A percentile compares a stretch with the other conserved stretches of the same genome.
phyloP scores from a whole-genome alignment of 92 coral and sea anemone genomes.

The Actinostola sp. region DNA sequence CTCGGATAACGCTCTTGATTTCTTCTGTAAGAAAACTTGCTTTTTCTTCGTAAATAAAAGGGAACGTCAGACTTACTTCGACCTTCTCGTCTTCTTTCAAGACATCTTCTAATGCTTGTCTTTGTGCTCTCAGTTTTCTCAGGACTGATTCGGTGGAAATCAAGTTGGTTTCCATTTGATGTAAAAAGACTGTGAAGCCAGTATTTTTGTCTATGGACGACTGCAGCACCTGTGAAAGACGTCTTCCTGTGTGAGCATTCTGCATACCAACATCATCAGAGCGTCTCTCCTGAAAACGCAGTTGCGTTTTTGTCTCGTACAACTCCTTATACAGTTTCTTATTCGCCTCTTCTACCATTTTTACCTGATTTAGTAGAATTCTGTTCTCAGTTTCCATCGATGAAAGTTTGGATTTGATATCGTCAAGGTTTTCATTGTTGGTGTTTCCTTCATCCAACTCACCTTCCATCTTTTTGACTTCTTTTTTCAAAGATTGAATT shows the following conservation, averaged over 20 bases:
- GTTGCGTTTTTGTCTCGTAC: constrained; percentile 62
- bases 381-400: constrained; percentile 71
- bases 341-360: constrained; percentile 78
- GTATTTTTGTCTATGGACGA: constrained; percentile 66
- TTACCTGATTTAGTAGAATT: constrained; percentile 69
- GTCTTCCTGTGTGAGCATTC: constrained; percentile 55
- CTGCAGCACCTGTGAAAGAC: constrained; percentile 48
- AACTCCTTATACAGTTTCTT: constrained; percentile 62
- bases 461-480: constrained; percentile 51
- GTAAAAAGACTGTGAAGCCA: constrained; percentile 58
- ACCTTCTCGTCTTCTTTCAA: constrained; percentile 38
- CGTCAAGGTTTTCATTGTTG: constrained; percentile 52
- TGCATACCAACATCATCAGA: constrained; percentile 61
- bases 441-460: constrained; percentile 49
- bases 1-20: neutral
- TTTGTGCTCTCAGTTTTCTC: constrained; percentile 48
- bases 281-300: constrained; percentile 64
- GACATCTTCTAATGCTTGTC: constrained; percentile 54
- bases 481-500: constrained; percentile 64
- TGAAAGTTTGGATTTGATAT: constrained; percentile 42
- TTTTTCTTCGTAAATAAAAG: neutral
- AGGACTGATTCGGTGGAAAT: constrained; percentile 43
- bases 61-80: neutral
- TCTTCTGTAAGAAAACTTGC: constrained; percentile 8
- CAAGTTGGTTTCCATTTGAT: constrained; percentile 69